A percentile compares a stretch with the other conserved stretches of the same genome.
Conservation (phyloP, 2,888 invertebrate genomes). For the Perizoma flavofasciatum region DNA sequence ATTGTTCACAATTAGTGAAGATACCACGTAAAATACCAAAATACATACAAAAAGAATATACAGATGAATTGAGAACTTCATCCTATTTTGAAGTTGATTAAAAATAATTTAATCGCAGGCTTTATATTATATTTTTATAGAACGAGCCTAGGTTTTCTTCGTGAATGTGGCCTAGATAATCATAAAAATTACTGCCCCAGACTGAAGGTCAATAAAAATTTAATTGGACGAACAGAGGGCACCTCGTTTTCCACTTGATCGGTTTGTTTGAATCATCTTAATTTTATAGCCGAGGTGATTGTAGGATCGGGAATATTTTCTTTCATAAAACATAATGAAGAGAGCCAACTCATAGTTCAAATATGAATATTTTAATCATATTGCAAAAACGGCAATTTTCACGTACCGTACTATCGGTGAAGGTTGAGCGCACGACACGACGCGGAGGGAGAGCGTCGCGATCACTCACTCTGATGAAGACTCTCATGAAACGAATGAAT, state of each 20-base stretch:
- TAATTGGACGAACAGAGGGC: conserved; percentile 54
- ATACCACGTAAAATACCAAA: too few species aligned
- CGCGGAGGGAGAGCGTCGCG: too few species aligned
- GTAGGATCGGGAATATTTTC: conserved; percentile 32
- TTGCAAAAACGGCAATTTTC: too few species aligned
- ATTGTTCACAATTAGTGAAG: too few species aligned
- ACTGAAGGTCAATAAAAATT: conserved; percentile 46
- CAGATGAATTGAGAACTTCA: too few species aligned
- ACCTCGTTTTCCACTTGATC: conserved; percentile 51
- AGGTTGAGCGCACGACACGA: too few species aligned
- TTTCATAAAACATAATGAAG: conserved; percentile 28
- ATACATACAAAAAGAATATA: too few species aligned
- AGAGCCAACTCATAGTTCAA: conserved; percentile 10
- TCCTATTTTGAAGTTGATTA: too few species aligned
- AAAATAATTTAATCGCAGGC: too few species aligned
- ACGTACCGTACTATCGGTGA: too few species aligned
- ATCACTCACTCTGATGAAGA: too few species aligned
- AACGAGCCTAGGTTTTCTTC: conserved; percentile 1
- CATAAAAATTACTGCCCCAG: conserved; percentile 54
- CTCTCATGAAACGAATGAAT: background rate
- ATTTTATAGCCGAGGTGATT: conserved; percentile 42
- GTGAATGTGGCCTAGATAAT: conserved; percentile 48
- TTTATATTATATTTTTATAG: too few species aligned
- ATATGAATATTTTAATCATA: conserved; percentile 2
- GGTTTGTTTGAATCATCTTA: conserved; percentile 47